Conservation (phyloP, 1,140 invertebrate species). For the Heliconius hermathena region DNA sequence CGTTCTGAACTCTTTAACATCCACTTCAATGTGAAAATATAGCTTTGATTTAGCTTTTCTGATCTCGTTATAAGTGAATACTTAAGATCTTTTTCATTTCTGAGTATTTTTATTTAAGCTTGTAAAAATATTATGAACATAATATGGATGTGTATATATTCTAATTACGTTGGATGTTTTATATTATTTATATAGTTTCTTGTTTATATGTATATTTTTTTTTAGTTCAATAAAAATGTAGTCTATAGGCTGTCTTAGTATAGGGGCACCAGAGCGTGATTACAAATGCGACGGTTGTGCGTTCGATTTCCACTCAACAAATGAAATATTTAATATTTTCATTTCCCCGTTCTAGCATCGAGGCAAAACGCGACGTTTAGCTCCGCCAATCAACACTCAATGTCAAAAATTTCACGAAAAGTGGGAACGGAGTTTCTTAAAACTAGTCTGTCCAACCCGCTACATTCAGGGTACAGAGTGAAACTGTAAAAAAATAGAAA, state of each 20-base stretch:
- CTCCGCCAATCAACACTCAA: not conserved
- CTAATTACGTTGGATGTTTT: no score
- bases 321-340: not conserved
- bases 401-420: not conserved
- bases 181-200: no score
- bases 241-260: no score
- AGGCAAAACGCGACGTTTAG: not conserved
- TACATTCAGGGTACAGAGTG: no score
- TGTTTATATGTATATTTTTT: no score
- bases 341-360: no score
- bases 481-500: no score
- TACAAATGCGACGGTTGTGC: not conserved
- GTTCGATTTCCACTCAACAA: not conserved
- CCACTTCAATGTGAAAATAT: constrained; percentile 28
- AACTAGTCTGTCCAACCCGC: not conserved
- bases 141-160: no score
- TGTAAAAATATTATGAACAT: no score
- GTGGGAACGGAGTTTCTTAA: not conserved
- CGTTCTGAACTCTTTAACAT: constrained; percentile 26
- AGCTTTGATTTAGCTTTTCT: constrained; percentile 21
- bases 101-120: constrained; percentile 10
- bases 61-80: constrained; percentile 15
- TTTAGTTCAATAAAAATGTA: no score
- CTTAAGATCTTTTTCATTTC: constrained; percentile 29
- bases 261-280: no score